Base-by-base conservation (phyloP, 1,140 invertebrate species). In the Lasaia peninsularis region DNA sequence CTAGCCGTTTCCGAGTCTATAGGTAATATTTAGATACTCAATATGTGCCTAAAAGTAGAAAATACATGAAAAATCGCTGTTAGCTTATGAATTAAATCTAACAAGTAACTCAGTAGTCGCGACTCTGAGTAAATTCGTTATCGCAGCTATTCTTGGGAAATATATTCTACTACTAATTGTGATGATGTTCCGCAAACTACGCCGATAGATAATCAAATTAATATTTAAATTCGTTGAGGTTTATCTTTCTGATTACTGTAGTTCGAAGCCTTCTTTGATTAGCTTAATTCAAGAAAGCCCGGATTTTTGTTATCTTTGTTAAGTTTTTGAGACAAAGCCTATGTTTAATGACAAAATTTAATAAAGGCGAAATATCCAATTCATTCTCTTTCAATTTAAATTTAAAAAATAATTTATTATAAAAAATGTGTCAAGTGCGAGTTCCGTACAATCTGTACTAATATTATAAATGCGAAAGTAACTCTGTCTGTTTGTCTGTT, bases 41-140 rank as follows among this genome's bases (percentile, higher is more conserved):
- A 7, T 0, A 2, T 24, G 3, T 28, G 2, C 24, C 5, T 28
- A 4, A 28, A 28, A 28, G 8, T 0, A 28, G 3, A 3, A 28
- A 4, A 28, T 28, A n/a, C n/a, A n/a, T 28, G 0, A 0, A 28
- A 11, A 8, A 18, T 21, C 54, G 56, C 63, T 50, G 1, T 5
- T 33, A 28, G 55, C 57, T 64, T 53, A 9, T 62, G 1, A 50
- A 52, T 69, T 67, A 44, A 37, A 50, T 18, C 55, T 21, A 49
- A 54, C 40, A 51, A 67, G 59, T 66, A 63, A 67, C 60, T 73
- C 52, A 75, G 71, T 76, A 80, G 64, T 75, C 73, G 73, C 78
- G 71, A 75, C 63, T 71, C 73, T 82, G 82, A 75, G 83, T 77
- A 84, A 86, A 86, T 86, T 86, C 83, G 80, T 86, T 86, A 86